A percentile compares a stretch with the other conserved stretches of the same genome.
Evolutionary conservation across 2,113 vertebrate species (phyloP).

Genomic region (Dromiciops gliroides): DNA sequence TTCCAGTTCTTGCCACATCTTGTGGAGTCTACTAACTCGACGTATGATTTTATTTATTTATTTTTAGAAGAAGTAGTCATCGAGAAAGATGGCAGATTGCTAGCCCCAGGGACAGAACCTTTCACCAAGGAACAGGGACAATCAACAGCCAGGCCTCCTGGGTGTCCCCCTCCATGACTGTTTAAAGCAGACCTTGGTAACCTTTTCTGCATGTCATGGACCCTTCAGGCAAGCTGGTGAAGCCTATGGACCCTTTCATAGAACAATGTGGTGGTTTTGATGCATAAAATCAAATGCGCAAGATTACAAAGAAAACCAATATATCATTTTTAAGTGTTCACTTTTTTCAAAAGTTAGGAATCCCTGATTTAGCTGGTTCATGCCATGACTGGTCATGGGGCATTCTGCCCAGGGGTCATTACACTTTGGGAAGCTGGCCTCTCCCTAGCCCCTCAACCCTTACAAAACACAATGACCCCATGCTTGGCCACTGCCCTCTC

Average conservation of each 20-base stretch:
- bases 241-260: background rate
- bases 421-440: background rate
- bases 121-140: background rate
- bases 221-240: background rate
- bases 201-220: background rate
- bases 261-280: background rate
- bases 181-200: background rate
- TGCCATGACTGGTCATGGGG: no score
- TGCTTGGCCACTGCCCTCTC: background rate
- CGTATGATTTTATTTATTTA: background rate
- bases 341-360: background rate
- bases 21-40: background rate
- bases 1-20: conserved; percentile 49
- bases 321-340: background rate
- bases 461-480: background rate
- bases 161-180: background rate
- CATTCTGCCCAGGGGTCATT: no score
- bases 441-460: background rate
- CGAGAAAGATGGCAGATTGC: background rate
- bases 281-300: background rate
- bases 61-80: background rate
- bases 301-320: background rate
- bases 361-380: background rate
- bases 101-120: background rate
- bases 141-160: background rate